Evolutionary conservation across 2,113 vertebrate species (phyloP).

Genomic region (Glaucidium brasilianum): DNA sequence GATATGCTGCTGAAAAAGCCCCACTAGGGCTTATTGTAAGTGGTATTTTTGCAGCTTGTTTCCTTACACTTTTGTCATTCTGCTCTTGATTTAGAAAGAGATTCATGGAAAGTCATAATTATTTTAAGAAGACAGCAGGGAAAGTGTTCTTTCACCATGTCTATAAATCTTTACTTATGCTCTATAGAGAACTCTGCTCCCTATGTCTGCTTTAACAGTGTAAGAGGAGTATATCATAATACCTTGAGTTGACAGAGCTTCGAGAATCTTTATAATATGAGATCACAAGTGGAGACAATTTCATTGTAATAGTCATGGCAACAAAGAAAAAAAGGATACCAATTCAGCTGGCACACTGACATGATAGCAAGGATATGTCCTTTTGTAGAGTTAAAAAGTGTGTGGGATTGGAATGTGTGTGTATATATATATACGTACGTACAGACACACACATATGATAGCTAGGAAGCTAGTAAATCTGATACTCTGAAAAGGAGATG

Average conservation of each 20-base stretch:
- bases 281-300: constrained; percentile 62
- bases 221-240: constrained; percentile 67
- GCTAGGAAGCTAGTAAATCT: not conserved
- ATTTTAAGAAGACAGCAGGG: constrained; percentile 75
- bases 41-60: constrained; percentile 64
- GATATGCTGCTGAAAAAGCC: constrained; percentile 13
- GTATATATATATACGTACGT: accelerated
- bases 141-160: constrained; percentile 73
- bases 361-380: not conserved
- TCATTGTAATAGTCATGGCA: constrained; percentile 45
- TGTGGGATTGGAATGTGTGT: not conserved
- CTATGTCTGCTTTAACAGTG: constrained; percentile 38
- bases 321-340: constrained; percentile 43
- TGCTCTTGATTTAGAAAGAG: constrained; percentile 77
- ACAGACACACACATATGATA: not conserved
- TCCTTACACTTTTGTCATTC: constrained; percentile 72
- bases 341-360: not conserved
- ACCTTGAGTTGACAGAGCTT: constrained; percentile 59
- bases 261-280: constrained; percentile 45
- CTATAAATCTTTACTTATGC: constrained; percentile 77
- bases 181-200: constrained; percentile 71
- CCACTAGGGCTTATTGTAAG: constrained; percentile 44
- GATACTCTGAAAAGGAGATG: not conserved
- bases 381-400: not conserved
- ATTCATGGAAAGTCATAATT: constrained; percentile 79